Evolutionary conservation across 2,113 vertebrate genomes (phyloP), one percentile per base, ranked within the genome.

Genomic region (Garra rufa): DNA sequence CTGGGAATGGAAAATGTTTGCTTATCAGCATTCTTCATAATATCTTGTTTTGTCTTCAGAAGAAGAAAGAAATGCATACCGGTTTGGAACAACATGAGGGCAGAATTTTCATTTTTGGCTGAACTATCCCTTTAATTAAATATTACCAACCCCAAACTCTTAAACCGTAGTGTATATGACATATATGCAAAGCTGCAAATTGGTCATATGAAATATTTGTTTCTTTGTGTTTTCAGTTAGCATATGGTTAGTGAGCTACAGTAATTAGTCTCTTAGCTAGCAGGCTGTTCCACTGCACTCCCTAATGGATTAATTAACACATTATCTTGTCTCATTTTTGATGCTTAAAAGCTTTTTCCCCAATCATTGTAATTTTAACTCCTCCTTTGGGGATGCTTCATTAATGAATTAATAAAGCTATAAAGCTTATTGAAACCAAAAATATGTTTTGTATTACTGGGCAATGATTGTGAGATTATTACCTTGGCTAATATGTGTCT

Each of bases 281-380:
- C 65, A 38, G 65, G 34, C 63, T 15, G 26, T 69, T 14, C 3
- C 65, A 19, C 65, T 5, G 59, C 24, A 63, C 10, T 69, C 65
- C 1, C 28, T 69, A 21, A 69, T 69, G 65, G 15, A 28, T 34
- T 21, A 69, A 69, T 69, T 69, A 30, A 69, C 65, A 69, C 65
- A 34, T 38, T 17, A 69, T 30, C 65, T 38, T 17, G 30, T 6
- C 15, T 30, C 2, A n/a, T 15, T 21, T 69, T 17, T 38, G 1
- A 69, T 38, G 65, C 17, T 3, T 69, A 19, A 69, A 69, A 69
- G 65, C 65, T 69, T 69, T 69, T 69, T 30, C 30, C 65, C 14
- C 30, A 34, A 21, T 69, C 9, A 69, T 0, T 69, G 65, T 38
- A 4, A n/a, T 43, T 38, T 41, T 19, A 70, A 9, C 38, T 71